Conservation (phyloP, 2,113 vertebrate genomes). For the Noturus placidus region DNA sequence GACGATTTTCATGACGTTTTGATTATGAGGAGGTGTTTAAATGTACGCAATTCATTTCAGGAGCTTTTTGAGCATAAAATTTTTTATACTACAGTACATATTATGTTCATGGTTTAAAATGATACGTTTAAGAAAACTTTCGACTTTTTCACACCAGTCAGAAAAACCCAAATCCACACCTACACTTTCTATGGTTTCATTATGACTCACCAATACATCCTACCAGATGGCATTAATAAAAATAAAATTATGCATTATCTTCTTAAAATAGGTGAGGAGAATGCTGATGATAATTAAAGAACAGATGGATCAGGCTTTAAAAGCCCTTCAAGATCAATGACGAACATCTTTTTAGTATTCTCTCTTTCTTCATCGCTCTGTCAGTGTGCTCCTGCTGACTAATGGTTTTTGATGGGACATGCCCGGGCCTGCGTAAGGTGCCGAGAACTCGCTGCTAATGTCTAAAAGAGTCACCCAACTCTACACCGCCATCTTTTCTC, state of each 20-base stretch:
- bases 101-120: not conserved
- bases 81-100: not conserved
- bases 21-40: not conserved
- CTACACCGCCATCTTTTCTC: conserved; percentile 1
- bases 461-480: conserved; percentile 39
- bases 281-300: not conserved
- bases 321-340: not conserved
- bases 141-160: not conserved
- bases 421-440: conserved; percentile 43
- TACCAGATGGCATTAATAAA: not conserved
- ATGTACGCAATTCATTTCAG: not conserved
- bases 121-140: not conserved
- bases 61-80: not conserved
- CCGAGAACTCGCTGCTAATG: conserved; percentile 43
- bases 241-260: not conserved
- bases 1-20: not conserved
- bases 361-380: not conserved
- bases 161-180: not conserved
- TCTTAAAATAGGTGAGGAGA: not conserved
- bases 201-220: not conserved
- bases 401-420: conserved; percentile 55
- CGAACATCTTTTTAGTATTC: not conserved
- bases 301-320: not conserved
- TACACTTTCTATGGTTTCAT: not conserved
- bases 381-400: conserved; percentile 28